Evolutionary conservation across 2,113 vertebrate genomes (phyloP).

Genomic region (Verasper variegatus): DNA sequence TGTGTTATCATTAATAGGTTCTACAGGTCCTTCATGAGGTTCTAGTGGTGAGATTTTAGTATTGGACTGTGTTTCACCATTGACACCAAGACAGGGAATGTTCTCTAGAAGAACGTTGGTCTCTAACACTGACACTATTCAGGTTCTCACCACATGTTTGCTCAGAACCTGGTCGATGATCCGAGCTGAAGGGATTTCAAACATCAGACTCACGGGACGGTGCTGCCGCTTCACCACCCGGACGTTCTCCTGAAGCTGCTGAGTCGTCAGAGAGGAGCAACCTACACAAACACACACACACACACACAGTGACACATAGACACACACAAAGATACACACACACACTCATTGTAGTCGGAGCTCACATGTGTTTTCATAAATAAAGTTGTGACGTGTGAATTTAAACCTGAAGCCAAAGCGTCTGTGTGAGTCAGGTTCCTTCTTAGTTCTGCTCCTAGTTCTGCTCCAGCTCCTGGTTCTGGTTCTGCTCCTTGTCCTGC

Average conservation of each 20-base stretch:
- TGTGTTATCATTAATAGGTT: neutral
- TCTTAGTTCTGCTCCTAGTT: neutral
- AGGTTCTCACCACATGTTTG: conserved; percentile 90
- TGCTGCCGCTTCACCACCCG: conserved; percentile 80
- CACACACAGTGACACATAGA: neutral
- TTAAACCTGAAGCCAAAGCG: neutral
- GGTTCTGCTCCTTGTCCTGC: neutral
- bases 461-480: conserved; percentile 1
- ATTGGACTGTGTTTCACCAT: too few species aligned
- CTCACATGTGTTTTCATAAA: neutral
- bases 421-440: conserved; percentile 17
- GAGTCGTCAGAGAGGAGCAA: conserved; percentile 87
- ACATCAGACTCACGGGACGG: conserved; percentile 85
- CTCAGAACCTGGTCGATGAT: conserved; percentile 80
- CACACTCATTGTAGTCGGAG: neutral
- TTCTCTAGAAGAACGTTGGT: too few species aligned
- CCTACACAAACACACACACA: conserved; percentile 42
- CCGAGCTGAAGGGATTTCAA: conserved; percentile 88
- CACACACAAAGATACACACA: neutral
- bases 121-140: neutral
- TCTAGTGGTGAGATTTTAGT: too few species aligned
- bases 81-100: too few species aligned
- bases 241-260: conserved; percentile 92
- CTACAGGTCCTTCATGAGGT: too few species aligned
- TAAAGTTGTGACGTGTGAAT: neutral